Evolutionary conservation across 2,113 vertebrate species (phyloP).

Genomic region (Oreochromis niloticus): DNA sequence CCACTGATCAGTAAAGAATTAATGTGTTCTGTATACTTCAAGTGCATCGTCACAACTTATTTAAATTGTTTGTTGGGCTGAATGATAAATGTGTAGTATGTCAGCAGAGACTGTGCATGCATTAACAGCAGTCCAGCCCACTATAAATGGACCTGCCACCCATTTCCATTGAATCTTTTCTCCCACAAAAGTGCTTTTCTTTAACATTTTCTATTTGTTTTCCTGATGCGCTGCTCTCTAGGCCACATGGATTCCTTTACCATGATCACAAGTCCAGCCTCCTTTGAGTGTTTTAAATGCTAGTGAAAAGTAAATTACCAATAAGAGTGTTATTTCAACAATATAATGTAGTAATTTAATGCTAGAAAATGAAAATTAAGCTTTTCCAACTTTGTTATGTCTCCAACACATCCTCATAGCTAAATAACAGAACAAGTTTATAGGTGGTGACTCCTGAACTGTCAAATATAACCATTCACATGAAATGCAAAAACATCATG

Average conservation of each 20-base stretch:
- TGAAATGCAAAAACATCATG: too few relatives aligned
- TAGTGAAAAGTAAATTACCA: not conserved
- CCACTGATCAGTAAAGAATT: not conserved
- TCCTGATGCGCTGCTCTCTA: fast-evolving
- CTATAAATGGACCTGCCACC: not conserved
- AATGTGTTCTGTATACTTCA: not conserved
- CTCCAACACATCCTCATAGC: not conserved
- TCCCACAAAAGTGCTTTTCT: not conserved
- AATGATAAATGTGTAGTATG: slow-evolving; percentile 14
- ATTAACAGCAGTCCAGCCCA: slow-evolving; percentile 5
- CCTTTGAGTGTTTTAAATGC: not conserved
- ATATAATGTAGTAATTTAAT: not conserved
- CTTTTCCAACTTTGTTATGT: not conserved
- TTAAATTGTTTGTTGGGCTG: not conserved
- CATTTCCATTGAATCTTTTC: not conserved
- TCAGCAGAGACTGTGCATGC: slow-evolving; percentile 27
- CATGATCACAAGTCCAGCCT: not conserved
- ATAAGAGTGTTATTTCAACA: not conserved
- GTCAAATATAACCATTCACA: not conserved
- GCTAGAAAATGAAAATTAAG: not conserved
- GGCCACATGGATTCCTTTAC: not conserved
- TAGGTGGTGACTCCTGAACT: not conserved
- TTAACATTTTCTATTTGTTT: not conserved
- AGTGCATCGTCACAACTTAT: not conserved
- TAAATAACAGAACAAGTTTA: not conserved